Conservation (phyloP, 2,797 vertebrate genomes). For the Myoxocephalus aenaeus region DNA sequence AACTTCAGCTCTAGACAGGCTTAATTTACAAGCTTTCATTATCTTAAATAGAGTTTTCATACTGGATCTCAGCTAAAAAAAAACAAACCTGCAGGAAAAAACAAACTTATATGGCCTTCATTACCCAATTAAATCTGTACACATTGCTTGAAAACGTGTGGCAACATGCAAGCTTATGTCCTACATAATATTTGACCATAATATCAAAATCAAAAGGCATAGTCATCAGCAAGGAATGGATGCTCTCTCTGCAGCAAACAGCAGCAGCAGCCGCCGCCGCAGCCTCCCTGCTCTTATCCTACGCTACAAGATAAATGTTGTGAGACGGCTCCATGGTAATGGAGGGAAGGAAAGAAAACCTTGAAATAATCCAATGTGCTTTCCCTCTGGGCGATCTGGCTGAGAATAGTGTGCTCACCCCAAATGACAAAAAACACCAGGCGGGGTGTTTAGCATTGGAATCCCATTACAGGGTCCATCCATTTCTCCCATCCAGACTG, state of each 20-base stretch:
- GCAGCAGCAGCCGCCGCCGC: constrained; percentile 29
- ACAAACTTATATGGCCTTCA: background rate
- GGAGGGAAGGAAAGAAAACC: constrained; percentile 26
- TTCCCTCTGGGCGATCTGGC: constrained; percentile 74
- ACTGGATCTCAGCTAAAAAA: background rate
- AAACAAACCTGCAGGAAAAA: background rate
- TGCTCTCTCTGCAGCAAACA: constrained; percentile 34
- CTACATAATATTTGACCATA: background rate
- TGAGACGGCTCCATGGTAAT: constrained; percentile 63
- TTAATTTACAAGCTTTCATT: background rate
- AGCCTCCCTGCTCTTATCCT: constrained; percentile 53
- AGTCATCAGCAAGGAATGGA: constrained; percentile 45
- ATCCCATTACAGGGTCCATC: constrained; percentile 79
- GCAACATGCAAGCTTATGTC: background rate
- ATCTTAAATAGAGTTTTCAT: background rate
- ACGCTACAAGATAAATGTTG: constrained; percentile 71
- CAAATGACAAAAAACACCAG: constrained; percentile 79
- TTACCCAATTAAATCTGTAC: background rate
- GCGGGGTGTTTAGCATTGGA: constrained; percentile 81
- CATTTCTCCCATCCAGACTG: constrained; percentile 70
- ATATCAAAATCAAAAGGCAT: constrained; percentile 39
- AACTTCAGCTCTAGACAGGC: background rate
- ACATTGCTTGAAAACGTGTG: background rate
- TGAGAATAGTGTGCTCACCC: constrained; percentile 70
- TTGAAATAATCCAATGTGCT: constrained; percentile 72